Evolutionary conservation across 2,888 invertebrate species (phyloP).

Genomic region (Pollenia amentaria): DNA sequence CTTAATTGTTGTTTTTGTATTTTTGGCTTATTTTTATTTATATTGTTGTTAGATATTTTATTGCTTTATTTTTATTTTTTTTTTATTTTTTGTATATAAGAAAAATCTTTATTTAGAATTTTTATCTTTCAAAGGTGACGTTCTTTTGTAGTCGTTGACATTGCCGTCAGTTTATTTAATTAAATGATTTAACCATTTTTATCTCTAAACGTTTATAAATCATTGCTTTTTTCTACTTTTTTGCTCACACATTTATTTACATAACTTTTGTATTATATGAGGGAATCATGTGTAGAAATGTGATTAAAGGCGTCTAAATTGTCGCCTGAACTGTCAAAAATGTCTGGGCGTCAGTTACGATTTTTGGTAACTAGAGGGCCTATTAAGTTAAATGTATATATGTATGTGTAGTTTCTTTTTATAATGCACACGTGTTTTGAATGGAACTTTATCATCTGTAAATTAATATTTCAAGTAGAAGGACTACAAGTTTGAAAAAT

Average conservation of each 20-base stretch:
- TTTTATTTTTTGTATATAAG: not conserved
- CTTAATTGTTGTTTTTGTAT: not conserved
- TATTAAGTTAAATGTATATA: too few species aligned
- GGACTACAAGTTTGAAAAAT: too few species aligned
- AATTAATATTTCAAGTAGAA: too few species aligned
- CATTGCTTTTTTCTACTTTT: not conserved
- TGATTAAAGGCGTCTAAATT: not conserved
- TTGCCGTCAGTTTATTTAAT: constrained; percentile 16
- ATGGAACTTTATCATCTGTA: too few species aligned
- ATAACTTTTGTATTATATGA: too few species aligned
- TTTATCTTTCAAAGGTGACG: constrained; percentile 9
- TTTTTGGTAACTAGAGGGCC: too few species aligned
- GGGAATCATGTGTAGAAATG: not conserved
- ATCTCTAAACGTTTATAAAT: not conserved
- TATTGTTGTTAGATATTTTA: not conserved
- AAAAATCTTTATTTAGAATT: not conserved
- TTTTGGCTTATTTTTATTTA: not conserved
- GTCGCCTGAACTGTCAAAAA: too few species aligned
- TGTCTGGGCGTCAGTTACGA: too few species aligned
- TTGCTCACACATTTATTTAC: too few species aligned
- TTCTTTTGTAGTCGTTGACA: not conserved
- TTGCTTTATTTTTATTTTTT: too few species aligned
- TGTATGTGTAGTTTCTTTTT: too few species aligned
- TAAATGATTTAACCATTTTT: constrained; percentile 35
- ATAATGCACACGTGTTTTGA: too few species aligned